Base-by-base conservation (phyloP, 2,888 invertebrate species). In the Sarcophaga subvicina region DNA sequence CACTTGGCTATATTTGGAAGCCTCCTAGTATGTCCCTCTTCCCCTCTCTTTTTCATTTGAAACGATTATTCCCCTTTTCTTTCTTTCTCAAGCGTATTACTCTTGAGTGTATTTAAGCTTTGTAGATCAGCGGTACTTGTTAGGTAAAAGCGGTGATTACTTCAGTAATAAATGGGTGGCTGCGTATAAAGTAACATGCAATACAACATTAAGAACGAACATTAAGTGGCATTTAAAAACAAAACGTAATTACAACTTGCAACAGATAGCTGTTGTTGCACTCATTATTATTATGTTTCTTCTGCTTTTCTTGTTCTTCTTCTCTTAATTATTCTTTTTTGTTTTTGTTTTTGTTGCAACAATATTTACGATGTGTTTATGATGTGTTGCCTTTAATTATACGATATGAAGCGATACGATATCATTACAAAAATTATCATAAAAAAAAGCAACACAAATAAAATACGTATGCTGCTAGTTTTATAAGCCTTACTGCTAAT, bases 281-380 rank as follows among this genome's bases (percentile, higher is more conserved):
- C 54, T 54, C 54, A 54, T 54, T 37, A 37, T 37, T 37, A 37
- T 37, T 37, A 54, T 54, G 54, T 54, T 54, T 1, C 12, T 54
- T 54, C 5, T 54, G 17, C 17, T 14, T 1, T 14, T 14, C 5
- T 54, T 54, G 4, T 54, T 54, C 5, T 12, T 14, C 54, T 4
- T 14, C 5, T 14, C 17, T 54, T 54, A 14, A 10, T 54, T 14
- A 54, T 54, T 54, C 17, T 4, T 62, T 6, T 76, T 82, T 82
- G 25, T 67, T 37, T 78, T 47, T 66, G 80, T 76, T 71, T 71
- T 76, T 80, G 76, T 80, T 76, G 8, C 59, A 90, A 90, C 91
- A 89, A 90, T 91, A 90, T 91, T 92, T 91, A 91, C 90, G 91
- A 92, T 85, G 91, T 91, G 91, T 91, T 92, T 92, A 92, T 90